These are phyloP conservation scores for Anser brachyrhynchus DNA, from an alignment of 2,113 vertebrate species.

Conservation along the genomic window DNA sequence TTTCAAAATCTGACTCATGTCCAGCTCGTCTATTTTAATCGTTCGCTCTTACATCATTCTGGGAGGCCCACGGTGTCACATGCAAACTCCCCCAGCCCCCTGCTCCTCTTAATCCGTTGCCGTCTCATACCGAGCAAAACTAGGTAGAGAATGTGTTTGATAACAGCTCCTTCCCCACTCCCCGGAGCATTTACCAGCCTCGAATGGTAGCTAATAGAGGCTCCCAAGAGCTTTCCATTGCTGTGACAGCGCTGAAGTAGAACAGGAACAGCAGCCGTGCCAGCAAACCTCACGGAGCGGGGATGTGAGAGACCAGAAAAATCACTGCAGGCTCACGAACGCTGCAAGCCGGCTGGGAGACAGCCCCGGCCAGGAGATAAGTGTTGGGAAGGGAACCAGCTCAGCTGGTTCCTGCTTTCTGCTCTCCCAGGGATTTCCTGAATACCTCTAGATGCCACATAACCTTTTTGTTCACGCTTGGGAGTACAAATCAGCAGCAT, in stretches of 20 bases:
- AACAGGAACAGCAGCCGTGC: background rate
- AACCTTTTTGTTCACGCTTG: background rate
- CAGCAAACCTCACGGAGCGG: background rate
- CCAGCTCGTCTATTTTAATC: constrained; percentile 73
- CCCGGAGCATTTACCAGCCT: background rate
- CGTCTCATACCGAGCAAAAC: background rate
- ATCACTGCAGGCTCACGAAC: background rate
- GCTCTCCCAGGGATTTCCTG: background rate
- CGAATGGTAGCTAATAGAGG: background rate
- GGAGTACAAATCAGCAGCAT: constrained; percentile 8
- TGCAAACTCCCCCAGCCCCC: constrained; percentile 36
- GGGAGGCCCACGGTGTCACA: constrained; percentile 58
- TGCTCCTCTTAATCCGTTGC: background rate
- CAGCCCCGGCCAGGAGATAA: constrained; percentile 16
- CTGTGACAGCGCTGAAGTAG: background rate
- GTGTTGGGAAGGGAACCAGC: background rate
- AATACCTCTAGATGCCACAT: constrained; percentile 19
- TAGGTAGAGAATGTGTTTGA: background rate
- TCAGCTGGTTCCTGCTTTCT: constrained; percentile 23
- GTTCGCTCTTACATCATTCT: constrained; percentile 69
- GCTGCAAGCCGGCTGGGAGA: background rate
- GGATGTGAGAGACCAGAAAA: background rate
- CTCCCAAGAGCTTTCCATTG: background rate
- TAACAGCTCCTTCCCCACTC: background rate
- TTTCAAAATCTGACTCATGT: constrained; percentile 75